Base-by-base conservation (phyloP, 2,888 invertebrate species). In the Eremobia ochroleuca region DNA sequence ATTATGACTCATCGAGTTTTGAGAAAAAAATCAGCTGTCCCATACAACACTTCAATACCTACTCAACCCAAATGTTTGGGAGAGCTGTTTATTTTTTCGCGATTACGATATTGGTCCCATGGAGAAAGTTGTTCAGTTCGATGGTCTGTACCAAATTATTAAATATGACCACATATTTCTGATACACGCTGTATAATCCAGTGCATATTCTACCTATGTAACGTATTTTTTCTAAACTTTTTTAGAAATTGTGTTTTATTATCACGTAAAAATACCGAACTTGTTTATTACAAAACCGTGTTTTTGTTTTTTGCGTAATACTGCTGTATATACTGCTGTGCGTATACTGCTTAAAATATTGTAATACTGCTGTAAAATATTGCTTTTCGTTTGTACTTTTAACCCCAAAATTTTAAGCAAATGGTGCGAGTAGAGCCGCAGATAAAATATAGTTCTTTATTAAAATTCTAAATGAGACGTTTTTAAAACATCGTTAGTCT, bases 401-500 rank as follows among this genome's bases (percentile, higher is more conserved):
- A 40, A 37, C n/a, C 34, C 2, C 18, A n/a, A 62, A 25, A 15
- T 21, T 21, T 34, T 18, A 25, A 52, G 13, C n/a, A 1, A 34
- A 64, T 55, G 11, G 15, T 49, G 40, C 31, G 18, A 79, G 40
- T 25, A 46, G 6, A 69, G n/a, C 67, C 49, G 3, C 46, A 31
- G 55, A 46, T 67, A 70, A 82, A 73, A 59, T 49, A 40, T 59
- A 74, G 71, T 72, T 70, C 49, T 77, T 81, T 77, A 81, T 70
- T 70, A 70, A 76, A 81, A 70, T 77, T 70, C 13, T 67, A 73
- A 81, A 85, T 81, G 77, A 84, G 74, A 34, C 49, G 64, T 72
- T 82, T 85, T 82, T 74, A 72, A 72, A 82, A 69, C 83, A 52
- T 84, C 86, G 65, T 79, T 75, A 73, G 66, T 78, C 74, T 61